These are phyloP conservation scores for Stylophora pistillata DNA, from an alignment of 64 coral and sea anemone species.

Conservation along the genomic window DNA sequence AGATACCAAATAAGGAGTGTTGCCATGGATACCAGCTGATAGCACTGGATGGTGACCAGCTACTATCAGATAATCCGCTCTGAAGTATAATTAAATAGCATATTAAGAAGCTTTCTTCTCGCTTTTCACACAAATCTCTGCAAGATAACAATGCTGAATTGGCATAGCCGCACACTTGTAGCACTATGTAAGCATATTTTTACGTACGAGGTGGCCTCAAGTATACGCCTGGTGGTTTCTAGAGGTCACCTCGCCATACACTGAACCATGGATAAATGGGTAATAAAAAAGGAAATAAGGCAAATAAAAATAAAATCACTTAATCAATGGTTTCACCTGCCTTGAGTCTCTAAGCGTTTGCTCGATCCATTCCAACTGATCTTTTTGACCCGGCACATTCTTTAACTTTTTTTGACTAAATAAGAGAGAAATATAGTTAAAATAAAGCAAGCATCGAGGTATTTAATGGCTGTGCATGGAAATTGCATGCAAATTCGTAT, in stretches of 20 bases:
- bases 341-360: conserved; percentile 59
- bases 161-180: too few species aligned
- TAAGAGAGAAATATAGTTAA: neutral
- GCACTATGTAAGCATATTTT: too few species aligned
- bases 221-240: too few species aligned
- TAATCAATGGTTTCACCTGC: conserved; percentile 53
- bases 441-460: neutral
- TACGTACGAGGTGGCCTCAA: too few species aligned
- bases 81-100: conserved; percentile 7
- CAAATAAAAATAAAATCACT: too few species aligned
- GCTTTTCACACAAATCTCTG: neutral
- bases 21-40: conserved; percentile 85
- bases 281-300: too few species aligned
- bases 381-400: neutral
- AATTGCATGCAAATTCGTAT: too few species aligned
- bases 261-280: too few species aligned
- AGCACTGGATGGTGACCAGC: conserved; percentile 82
- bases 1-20: conserved; percentile 56
- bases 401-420: conserved; percentile 27
- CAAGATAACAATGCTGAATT: neutral
- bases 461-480: too few species aligned
- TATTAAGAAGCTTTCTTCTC: neutral
- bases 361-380: conserved; percentile 70
- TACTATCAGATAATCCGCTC: conserved; percentile 86
- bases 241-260: too few species aligned